Conservation (phyloP, 2,888 invertebrate genomes). For the Rhogogaster chlorosoma region DNA sequence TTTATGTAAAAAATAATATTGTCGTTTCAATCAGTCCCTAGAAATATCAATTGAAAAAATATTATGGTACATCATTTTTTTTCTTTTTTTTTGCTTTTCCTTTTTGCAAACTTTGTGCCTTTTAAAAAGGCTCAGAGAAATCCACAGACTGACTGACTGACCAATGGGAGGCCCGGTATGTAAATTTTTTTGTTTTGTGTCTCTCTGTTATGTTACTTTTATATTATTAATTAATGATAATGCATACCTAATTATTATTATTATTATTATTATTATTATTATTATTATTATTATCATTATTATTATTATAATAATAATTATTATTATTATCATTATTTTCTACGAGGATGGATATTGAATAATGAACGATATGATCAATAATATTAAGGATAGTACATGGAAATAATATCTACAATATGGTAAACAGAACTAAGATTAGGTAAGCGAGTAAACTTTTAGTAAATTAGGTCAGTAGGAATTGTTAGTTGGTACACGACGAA, state of each 20-base stretch:
- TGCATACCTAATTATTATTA: conserved; percentile 60
- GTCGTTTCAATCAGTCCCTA: not conserved
- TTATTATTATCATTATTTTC: conserved; percentile 53
- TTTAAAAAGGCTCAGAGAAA: conserved; percentile 50
- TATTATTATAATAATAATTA: conserved; percentile 54
- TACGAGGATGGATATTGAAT: conserved; percentile 47
- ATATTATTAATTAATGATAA: conserved; percentile 51
- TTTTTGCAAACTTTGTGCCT: conserved; percentile 46
- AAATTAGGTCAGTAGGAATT: conserved; percentile 43
- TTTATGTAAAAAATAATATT: not conserved
- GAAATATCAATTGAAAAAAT: conserved; percentile 24
- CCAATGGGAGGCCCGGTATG: conserved; percentile 55
- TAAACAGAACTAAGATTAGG: conserved; percentile 42
- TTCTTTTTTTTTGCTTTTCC: not conserved
- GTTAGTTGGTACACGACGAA: conserved; percentile 34
- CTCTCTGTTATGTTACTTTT: conserved; percentile 52
- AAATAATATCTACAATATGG: conserved; percentile 54
- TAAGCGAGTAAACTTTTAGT: conserved; percentile 45
- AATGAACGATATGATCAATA: conserved; percentile 50
- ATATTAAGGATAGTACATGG: conserved; percentile 31
- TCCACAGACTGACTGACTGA: conserved; percentile 54
- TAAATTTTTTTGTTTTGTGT: conserved; percentile 52
- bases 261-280: conserved; percentile 52
- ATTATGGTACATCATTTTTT: not conserved
- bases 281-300: conserved; percentile 52